phyloP scores from a whole-genome alignment of 2,888 invertebrate species.

The Ephialtes manifestator region DNA sequence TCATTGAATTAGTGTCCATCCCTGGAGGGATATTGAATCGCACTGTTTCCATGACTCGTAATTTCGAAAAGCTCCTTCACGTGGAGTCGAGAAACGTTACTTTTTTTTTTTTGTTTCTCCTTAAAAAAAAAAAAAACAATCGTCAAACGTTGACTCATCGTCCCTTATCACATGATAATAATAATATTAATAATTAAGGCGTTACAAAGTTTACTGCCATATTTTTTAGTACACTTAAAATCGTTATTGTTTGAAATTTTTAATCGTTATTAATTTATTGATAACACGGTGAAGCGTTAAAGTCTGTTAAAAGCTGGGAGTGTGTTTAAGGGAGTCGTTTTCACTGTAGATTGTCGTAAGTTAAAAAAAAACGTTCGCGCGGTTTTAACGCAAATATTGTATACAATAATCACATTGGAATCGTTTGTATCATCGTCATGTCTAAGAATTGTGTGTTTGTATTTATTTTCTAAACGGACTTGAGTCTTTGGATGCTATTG shows the following conservation, averaged over 20 bases:
- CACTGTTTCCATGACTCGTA: conserved; percentile 64
- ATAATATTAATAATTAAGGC: conserved; percentile 56
- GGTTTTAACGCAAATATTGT: conserved; percentile 35
- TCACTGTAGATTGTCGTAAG: conserved; percentile 8
- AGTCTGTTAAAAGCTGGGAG: conserved; percentile 56
- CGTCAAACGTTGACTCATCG: conserved; percentile 21
- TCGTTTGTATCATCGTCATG: conserved; percentile 49
- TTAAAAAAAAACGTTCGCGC: conserved; percentile 20
- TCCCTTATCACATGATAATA: conserved; percentile 40
- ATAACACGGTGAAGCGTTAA: conserved; percentile 62
- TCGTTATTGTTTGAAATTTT: conserved; percentile 72
- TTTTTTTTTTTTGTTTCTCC: not conserved
- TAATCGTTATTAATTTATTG: conserved; percentile 70
- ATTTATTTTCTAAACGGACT: conserved; percentile 59
- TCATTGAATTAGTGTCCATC: too few relatives aligned
- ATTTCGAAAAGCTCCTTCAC: conserved; percentile 21
- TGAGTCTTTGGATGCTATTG: conserved; percentile 27
- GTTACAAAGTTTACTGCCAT: conserved; percentile 75
- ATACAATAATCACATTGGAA: conserved; percentile 19
- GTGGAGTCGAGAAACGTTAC: not conserved
- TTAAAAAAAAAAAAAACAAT: conserved; percentile 7
- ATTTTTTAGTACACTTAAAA: conserved; percentile 71
- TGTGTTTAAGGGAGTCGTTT: conserved; percentile 24
- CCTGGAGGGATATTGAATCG: conserved; percentile 1
- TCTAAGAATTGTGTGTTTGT: conserved; percentile 59